Evolutionary conservation across 2,113 vertebrate genomes (phyloP).

Genomic region (Lagopus muta): DNA sequence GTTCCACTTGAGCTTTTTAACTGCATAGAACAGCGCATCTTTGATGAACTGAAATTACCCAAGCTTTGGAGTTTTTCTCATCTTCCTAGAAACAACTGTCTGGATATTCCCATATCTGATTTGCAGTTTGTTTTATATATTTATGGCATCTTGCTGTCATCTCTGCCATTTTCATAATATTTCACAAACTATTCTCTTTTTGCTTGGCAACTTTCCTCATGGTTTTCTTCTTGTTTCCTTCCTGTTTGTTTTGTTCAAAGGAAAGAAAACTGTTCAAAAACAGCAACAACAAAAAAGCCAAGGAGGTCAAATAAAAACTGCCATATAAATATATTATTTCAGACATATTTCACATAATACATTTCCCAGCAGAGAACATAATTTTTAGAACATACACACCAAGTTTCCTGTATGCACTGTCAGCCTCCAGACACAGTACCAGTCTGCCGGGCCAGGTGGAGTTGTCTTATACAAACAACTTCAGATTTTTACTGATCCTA

Average conservation of each 20-base stretch:
- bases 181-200: neutral
- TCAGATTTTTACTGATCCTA: neutral
- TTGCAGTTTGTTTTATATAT: neutral
- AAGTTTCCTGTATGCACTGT: neutral
- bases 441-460: neutral
- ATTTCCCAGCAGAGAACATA: neutral
- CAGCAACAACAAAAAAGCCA: neutral
- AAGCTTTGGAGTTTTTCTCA: neutral
- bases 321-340: slow-evolving; percentile 2
- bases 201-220: neutral
- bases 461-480: neutral
- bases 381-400: neutral
- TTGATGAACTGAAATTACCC: neutral
- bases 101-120: neutral
- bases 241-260: neutral
- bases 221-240: neutral
- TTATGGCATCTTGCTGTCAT: neutral
- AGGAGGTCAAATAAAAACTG: neutral
- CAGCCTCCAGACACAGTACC: neutral
- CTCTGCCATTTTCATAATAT: neutral
- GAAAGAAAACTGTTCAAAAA: neutral
- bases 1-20: neutral
- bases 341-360: neutral
- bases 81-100: neutral
- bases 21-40: neutral